Conservation (phyloP, 1,140 invertebrate genomes). For the Panulirus ornatus region DNA sequence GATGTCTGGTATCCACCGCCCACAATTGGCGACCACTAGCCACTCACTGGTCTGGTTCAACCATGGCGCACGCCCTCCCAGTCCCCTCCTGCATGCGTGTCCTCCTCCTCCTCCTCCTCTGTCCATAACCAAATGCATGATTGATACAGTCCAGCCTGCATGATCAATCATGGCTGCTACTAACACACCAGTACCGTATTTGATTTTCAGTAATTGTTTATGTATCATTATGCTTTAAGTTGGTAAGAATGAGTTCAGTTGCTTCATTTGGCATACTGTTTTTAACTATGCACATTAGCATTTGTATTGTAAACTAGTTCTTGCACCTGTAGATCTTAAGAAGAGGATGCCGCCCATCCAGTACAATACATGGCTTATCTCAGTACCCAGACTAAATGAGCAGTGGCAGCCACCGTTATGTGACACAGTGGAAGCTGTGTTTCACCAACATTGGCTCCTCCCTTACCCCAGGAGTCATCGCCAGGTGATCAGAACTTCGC, state of each 20-base stretch:
- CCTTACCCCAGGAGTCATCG: background rate
- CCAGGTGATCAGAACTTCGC: background rate
- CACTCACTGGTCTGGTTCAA: background rate
- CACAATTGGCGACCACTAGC: background rate
- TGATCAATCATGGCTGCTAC: background rate
- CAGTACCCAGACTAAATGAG: background rate
- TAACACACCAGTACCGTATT: background rate
- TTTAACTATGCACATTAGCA: conserved; percentile 37
- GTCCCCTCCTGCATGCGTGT: conserved; percentile 1
- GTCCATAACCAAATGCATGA: conserved; percentile 22
- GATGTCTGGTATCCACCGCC: conserved; percentile 31
- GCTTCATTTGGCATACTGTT: conserved; percentile 3
- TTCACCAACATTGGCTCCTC: background rate
- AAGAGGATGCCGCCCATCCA: background rate
- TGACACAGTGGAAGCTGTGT: background rate
- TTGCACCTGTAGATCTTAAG: conserved; percentile 49
- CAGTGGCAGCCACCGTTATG: background rate
- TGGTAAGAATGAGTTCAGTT: conserved; percentile 23
- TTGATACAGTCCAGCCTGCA: background rate
- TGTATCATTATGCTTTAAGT: background rate
- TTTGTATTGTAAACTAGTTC: conserved; percentile 36
- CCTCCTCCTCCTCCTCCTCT: background rate
- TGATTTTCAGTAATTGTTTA: background rate
- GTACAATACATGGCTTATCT: background rate
- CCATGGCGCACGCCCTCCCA: background rate